Evolutionary conservation across 2,888 invertebrate species (phyloP).

Genomic region (Noctua comes): DNA sequence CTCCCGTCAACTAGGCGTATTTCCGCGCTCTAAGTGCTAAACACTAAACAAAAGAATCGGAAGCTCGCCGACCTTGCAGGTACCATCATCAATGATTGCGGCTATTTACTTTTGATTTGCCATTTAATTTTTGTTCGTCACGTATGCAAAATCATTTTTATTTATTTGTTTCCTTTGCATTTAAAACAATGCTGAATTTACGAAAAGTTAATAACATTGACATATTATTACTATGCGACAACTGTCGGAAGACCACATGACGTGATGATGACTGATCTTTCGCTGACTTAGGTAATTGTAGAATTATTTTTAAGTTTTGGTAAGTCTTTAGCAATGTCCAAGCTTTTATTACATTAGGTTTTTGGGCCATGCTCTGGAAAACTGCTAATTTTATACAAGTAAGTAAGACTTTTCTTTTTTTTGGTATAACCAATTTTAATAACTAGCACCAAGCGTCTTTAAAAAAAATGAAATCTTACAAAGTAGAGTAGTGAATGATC

Average conservation of each 20-base stretch:
- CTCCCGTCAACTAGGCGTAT: slow-evolving; percentile 87
- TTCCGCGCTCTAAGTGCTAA: slow-evolving; percentile 85
- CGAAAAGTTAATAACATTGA: slow-evolving; percentile 14
- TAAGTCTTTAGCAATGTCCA: not conserved
- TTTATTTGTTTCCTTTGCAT: slow-evolving; percentile 43
- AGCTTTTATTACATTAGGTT: not conserved
- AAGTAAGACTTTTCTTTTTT: not conserved
- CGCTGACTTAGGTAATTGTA: not conserved
- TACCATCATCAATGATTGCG: slow-evolving; percentile 76
- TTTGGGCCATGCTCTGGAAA: not conserved
- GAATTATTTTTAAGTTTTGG: slow-evolving; percentile 12
- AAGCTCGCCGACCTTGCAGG: slow-evolving; percentile 82
- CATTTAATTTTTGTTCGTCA: slow-evolving; percentile 65
- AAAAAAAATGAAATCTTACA: not conserved
- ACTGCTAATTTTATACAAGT: not conserved
- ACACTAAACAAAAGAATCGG: slow-evolving; percentile 85
- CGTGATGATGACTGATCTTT: slow-evolving; percentile 17
- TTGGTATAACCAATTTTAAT: not conserved
- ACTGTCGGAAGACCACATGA: slow-evolving; percentile 12
- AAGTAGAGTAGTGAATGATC: not conserved
- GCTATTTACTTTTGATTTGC: slow-evolving; percentile 67
- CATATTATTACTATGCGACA: slow-evolving; percentile 17
- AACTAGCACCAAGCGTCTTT: not conserved
- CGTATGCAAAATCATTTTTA: slow-evolving; percentile 59
- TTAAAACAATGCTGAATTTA: slow-evolving; percentile 31